Evolutionary conservation across 2,113 vertebrate genomes (phyloP), one percentile per base, ranked within the genome.

Genomic region (Malurus elegans): DNA sequence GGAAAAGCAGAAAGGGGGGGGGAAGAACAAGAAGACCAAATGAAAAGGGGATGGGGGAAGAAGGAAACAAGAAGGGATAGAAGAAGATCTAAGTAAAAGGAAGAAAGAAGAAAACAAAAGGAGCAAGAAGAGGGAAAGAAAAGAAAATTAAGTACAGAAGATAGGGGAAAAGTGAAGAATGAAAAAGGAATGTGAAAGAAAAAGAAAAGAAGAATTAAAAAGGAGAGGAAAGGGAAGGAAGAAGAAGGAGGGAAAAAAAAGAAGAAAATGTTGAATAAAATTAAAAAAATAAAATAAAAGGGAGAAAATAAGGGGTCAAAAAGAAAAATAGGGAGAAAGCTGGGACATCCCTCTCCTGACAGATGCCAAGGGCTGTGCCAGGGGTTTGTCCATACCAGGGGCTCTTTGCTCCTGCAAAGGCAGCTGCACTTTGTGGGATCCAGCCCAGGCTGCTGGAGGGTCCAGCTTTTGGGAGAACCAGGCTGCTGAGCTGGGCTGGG

Each of bases 1-100:
- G 2, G 4, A 2, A 0, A 6, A 34, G 12, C 8, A 21, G 31
- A 18, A 34, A 64, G 15, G 17, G 4, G 5, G 4, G 2, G 2
- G 5, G 20, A n/a, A 44, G 20, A 66, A 32, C 6, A 42, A 34
- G 3, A 29, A 50, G 4, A 29, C 2, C 15, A 34, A 51, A 61
- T 28, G 9, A 34, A 82, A 51, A 61, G 3, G 6, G 9, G 1
- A 10, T 16, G 16, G 6, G 6, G 12, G 12, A 44, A 61, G 14
- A 32, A n/a, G 14, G 3, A 1, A 3, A 4, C 12, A 29, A 9
- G 4, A 47, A n/a, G 4, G 10, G 21, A 17, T 44, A 18, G 0
- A 44, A 36, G 6, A 45, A 61, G 16, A 19, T 23, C 28, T 5
- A 51, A 31, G 25, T 34, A 61, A 61, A 71, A 14, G 8, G 8